These are phyloP conservation scores for Acanthiza pusilla DNA, from an alignment of 2,797 vertebrate species.

Conservation along the genomic window DNA sequence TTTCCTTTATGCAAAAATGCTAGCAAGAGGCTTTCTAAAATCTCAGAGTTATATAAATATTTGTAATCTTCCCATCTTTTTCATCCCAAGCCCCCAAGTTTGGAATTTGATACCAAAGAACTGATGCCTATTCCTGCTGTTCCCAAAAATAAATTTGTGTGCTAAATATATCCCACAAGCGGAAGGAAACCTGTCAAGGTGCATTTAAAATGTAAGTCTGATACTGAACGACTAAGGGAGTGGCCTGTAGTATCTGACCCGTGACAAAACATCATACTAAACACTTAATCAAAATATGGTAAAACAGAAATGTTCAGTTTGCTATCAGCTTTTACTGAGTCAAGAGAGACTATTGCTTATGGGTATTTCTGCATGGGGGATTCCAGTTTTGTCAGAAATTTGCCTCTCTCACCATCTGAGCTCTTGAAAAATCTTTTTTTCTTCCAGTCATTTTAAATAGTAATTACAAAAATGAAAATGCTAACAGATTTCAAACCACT, in stretches of 20 bases:
- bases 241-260: background rate
- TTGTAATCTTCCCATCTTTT: background rate
- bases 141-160: background rate
- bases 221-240: background rate
- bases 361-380: background rate
- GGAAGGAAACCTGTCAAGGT: conserved; percentile 21
- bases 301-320: background rate
- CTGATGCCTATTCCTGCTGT: background rate
- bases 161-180: background rate
- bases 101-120: background rate
- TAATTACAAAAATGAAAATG: conserved; percentile 28
- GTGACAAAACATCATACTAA: background rate
- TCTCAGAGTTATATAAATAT: background rate
- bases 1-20: background rate
- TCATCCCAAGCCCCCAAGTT: background rate
- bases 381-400: background rate
- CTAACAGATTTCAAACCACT: conserved; percentile 22
- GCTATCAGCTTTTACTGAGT: background rate
- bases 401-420: background rate
- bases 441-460: background rate
- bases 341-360: background rate
- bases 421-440: background rate
- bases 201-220: background rate
- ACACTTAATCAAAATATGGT: background rate
- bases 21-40: background rate